Percentiles rank a stretch among this genome's conserved stretches.
Evolutionary conservation across 2,888 invertebrate genomes (phyloP).

Genomic region (Phania funesta): DNA sequence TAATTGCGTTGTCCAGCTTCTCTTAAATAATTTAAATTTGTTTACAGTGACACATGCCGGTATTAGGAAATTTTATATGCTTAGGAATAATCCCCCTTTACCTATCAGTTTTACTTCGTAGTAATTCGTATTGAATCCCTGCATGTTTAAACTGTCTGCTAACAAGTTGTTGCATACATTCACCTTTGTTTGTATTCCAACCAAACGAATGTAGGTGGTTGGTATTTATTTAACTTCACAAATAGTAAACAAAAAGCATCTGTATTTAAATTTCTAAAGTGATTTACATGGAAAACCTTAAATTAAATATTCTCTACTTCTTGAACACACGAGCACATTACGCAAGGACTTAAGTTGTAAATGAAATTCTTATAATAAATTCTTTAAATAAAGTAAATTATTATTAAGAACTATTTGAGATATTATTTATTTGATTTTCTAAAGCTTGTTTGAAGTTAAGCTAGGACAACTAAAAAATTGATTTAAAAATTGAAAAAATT

Average conservation of each 20-base stretch:
- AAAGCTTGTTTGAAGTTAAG: too few species aligned
- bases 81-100: too few species aligned
- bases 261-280: slow-evolving; percentile 26
- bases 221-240: slow-evolving; percentile 5
- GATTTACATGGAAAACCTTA: slow-evolving; percentile 19
- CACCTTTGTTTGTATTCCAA: slow-evolving; percentile 13
- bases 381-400: too few species aligned
- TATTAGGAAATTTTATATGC: too few species aligned
- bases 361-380: background rate
- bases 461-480: too few species aligned
- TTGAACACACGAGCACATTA: background rate
- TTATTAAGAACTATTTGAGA: too few species aligned
- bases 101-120: background rate
- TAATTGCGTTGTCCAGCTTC: too few species aligned
- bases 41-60: too few species aligned
- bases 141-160: slow-evolving; percentile 14
- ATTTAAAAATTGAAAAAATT: too few species aligned
- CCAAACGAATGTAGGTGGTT: background rate
- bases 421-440: too few species aligned
- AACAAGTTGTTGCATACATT: slow-evolving; percentile 34
- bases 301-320: slow-evolving; percentile 31
- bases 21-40: too few species aligned
- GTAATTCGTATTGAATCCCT: slow-evolving; percentile 11
- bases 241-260: slow-evolving; percentile 3
- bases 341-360: slow-evolving; percentile 22